Conservation (phyloP, 1,140 invertebrate species). For the Oncopodura yosiiana region DNA sequence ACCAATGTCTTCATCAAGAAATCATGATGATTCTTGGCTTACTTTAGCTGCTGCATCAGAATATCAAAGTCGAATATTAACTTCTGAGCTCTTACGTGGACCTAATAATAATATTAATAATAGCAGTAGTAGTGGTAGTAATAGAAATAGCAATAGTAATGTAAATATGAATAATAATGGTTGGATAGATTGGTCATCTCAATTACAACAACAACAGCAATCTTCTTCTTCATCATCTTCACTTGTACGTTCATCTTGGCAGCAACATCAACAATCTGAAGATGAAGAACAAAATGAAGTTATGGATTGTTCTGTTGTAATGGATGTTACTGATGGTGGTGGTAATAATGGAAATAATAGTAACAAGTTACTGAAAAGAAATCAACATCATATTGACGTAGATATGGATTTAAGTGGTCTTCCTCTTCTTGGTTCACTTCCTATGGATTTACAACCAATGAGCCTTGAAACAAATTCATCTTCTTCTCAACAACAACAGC, state of each 20-base stretch:
- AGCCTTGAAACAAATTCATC: too few species aligned
- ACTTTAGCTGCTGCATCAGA: slow-evolving; percentile 9
- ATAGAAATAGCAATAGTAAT: not conserved
- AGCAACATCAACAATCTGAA: not conserved
- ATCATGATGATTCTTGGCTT: slow-evolving; percentile 30
- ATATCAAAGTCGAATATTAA: slow-evolving; percentile 20
- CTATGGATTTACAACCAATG: not conserved
- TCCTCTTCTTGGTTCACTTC: not conserved
- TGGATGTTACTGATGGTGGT: slow-evolving; percentile 20
- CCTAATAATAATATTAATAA: not conserved
- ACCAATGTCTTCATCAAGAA: too few species aligned
- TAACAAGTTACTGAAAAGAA: too few species aligned
- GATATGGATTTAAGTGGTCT: too few species aligned
- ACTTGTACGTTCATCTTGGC: slow-evolving; percentile 2
- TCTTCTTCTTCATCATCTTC: too few species aligned
- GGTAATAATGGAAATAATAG: too few species aligned
- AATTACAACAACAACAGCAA: too few species aligned
- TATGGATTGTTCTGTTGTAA: slow-evolving; percentile 30
- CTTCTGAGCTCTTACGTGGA: not conserved
- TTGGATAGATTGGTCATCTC: too few species aligned
- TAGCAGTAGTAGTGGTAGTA: not conserved
- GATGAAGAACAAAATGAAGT: slow-evolving; percentile 27
- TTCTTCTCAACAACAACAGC: slow-evolving; percentile 2
- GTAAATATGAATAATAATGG: too few species aligned
- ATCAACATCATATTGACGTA: not conserved